Base-by-base conservation (phyloP, 2,888 invertebrate species). In the Chrysina gloriosa region DNA sequence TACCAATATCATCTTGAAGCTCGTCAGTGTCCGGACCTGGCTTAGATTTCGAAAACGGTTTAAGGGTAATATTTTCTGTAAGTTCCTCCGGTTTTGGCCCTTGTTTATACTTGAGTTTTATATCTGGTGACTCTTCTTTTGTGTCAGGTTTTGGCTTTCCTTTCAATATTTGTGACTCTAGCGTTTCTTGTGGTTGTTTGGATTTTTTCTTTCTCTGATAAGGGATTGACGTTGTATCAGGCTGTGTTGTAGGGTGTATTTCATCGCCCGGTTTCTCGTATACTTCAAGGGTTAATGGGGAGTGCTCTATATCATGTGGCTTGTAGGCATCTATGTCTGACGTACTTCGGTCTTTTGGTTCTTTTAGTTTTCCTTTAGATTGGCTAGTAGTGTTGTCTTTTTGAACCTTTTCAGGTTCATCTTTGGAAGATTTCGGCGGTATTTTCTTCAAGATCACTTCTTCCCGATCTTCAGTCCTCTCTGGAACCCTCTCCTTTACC, bases 71-170 rank as follows among this genome's bases (percentile, higher is more conserved):
- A 64, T 76, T 71, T 67, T 78, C 78, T 68, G 71, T 71, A 66
- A 76, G 73, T 23, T 75, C 80, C 67, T 79, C 78, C 61, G 79
- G 79, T 69, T 80, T 80, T 69, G 68, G 69, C 63, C 68, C 71
- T 69, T 80, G 75, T 71, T 80, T 73, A 70, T 79, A 77, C 77
- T 78, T 74, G 29, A 85, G 81, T 69, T 83, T 83, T 6, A 85
- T 78, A 63, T 83, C 84, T 1, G 82, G 80, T 65, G 81, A 78
- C 65, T 83, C 81, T 36, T 83, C 82, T 70, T 86, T 83, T 36
- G 80, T 81, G 48, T 56, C 42, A 11, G 42, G 71, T 72, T 79
- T 80, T 3, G 80, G 80, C 56, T 70, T 75, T 23, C 80, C 81
- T 64, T 76, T 77, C 64, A 73, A 11, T 25, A 66, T 34, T 16